Evolutionary conservation across 2,113 vertebrate species (phyloP), one percentile per base, ranked within the genome.

Genomic region (Scolopax mira): DNA sequence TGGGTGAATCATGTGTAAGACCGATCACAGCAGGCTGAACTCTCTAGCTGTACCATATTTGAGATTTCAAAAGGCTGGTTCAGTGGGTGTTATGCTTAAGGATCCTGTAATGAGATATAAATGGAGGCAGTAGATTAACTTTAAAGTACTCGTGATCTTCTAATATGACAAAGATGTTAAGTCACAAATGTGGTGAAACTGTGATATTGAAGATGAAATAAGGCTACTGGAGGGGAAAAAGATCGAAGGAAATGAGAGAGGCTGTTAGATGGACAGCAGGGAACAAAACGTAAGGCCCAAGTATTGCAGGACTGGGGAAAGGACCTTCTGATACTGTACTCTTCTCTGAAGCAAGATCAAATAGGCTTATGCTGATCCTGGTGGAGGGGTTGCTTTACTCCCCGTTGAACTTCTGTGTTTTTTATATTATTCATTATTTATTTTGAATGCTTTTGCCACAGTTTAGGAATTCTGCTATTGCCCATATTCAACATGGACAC

Each of bases 361-460:
- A 39, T 11, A 28, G 9, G 6, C 16, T 25, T 64, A 10, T 62
- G 51, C 42, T 70, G 7, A 62, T 85, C 46, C 66, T 75, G 21
- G 17, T 18, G 46, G 37, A 10, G 8, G 6, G 6, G 42, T 62
- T 13, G 15, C 22, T 82, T 49, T 57, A 18, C 23, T 64, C 21
- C 5, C 27, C 7, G 9, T 22, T 11, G n/a, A 58, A 17, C 17
- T 41, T 18, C n/a, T n/a, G 1, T 9, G 22, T 1, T 48, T 30
- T 61, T 57, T 65, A 24, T 13, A 2, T 9, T 55, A 7, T 54
- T 80, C 7, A 1, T 64, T 64, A 48, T 18, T 65, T 44, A 41
- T 54, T 39, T 23, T 46, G 67, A 77, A 30, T 18, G 21, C 9
- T 79, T 83, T 82, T 30, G 21, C 24, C 33, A 30, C 21, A 18